phyloP scores from a whole-genome alignment of 2,888 invertebrate species.

The Spilosoma lubricipeda region DNA sequence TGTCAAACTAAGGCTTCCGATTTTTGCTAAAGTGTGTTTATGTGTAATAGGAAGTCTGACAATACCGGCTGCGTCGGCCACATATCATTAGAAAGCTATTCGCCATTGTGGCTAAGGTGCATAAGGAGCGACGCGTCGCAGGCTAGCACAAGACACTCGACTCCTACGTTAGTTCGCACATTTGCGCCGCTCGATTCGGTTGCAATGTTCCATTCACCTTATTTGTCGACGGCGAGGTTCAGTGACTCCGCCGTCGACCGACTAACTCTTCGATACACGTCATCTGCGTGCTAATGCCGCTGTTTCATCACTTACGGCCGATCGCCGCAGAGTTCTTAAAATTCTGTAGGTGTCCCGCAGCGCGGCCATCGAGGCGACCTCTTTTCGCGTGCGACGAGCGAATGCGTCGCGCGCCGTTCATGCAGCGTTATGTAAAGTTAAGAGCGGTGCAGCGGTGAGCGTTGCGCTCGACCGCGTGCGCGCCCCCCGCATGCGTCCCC shows the following conservation, averaged over 20 bases:
- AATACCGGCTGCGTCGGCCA: constrained; percentile 52
- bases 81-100: constrained; percentile 81
- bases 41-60: constrained; percentile 42
- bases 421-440: constrained; percentile 83
- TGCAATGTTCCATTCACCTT: constrained; percentile 85
- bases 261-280: constrained; percentile 77
- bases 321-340: constrained; percentile 72
- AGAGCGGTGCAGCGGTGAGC: constrained; percentile 78
- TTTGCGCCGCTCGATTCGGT: constrained; percentile 73
- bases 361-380: constrained; percentile 74
- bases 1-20: constrained; percentile 38
- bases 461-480: constrained; percentile 83
- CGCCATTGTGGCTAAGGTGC: constrained; percentile 60
- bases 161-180: constrained; percentile 63
- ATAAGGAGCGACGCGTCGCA: constrained; percentile 68
- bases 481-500: constrained; percentile 59
- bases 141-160: constrained; percentile 53
- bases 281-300: constrained; percentile 79
- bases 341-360: constrained; percentile 77
- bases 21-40: constrained; percentile 47
- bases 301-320: constrained; percentile 74
- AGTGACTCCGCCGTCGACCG: constrained; percentile 81
- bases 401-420: constrained; percentile 57
- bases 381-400: constrained; percentile 71
- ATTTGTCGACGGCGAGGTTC: constrained; percentile 81